Percentiles rank a stretch among this genome's conserved stretches.
These are phyloP conservation scores for Pteronura brasiliensis DNA, from an alignment of 2,113 vertebrate species.

Conservation along the genomic window DNA sequence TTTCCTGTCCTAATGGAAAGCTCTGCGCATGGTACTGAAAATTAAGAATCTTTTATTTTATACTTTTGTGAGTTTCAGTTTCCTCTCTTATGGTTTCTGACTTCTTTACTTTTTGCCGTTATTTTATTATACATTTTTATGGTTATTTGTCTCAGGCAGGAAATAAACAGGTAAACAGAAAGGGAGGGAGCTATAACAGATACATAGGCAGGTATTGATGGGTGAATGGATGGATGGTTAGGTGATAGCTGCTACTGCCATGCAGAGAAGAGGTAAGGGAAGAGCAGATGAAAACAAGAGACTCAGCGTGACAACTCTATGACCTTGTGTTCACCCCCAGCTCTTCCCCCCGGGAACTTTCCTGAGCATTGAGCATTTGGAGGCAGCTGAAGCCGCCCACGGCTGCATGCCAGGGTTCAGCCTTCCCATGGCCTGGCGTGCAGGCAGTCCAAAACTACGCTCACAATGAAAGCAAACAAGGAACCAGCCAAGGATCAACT, in stretches of 20 bases:
- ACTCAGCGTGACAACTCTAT: neutral
- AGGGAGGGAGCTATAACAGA: neutral
- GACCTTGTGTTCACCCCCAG: neutral
- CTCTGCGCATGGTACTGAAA: neutral
- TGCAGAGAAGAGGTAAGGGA: neutral
- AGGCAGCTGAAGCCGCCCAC: neutral
- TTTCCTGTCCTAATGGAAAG: neutral
- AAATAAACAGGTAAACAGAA: neutral
- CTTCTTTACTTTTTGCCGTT: neutral
- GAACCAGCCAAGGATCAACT: slow-evolving; percentile 26
- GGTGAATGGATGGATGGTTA: too few relatives aligned
- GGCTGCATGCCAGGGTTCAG: neutral
- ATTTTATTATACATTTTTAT: neutral
- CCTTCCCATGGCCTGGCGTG: neutral
- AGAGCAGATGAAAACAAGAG: neutral
- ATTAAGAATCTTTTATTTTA: neutral
- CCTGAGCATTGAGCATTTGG: neutral
- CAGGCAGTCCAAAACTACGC: neutral
- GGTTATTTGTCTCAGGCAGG: neutral
- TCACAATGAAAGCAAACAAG: neutral
- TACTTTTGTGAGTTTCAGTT: neutral
- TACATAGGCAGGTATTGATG: neutral
- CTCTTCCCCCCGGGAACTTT: neutral
- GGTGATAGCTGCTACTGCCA: neutral
- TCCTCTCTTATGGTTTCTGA: neutral